phyloP scores from a whole-genome alignment of 2,113 vertebrate genomes.

The Petromus typicus region DNA sequence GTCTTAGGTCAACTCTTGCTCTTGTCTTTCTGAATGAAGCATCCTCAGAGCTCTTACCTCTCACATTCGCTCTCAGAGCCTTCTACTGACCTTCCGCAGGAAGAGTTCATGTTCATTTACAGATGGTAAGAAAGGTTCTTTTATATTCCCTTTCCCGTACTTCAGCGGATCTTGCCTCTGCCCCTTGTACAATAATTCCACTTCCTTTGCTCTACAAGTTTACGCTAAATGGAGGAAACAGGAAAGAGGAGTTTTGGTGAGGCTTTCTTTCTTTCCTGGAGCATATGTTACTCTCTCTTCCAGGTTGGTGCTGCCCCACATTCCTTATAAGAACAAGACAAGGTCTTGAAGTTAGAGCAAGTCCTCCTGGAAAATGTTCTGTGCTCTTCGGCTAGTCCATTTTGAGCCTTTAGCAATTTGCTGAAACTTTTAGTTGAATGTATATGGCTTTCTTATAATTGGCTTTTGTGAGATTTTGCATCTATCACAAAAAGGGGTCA shows the following conservation, averaged over 20 bases:
- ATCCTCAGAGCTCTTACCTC: not conserved
- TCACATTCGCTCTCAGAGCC: not conserved
- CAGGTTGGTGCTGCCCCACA: not conserved
- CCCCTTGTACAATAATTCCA: not conserved
- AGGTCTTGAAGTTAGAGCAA: not conserved
- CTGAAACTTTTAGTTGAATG: not conserved
- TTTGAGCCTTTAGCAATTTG: not conserved
- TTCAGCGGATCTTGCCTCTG: not conserved
- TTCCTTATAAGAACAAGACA: not conserved
- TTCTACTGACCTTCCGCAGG: not conserved
- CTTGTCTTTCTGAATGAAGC: not conserved
- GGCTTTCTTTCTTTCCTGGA: not conserved
- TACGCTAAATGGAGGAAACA: not conserved
- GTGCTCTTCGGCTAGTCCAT: not conserved
- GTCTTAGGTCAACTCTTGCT: not conserved
- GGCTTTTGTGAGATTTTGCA: not conserved
- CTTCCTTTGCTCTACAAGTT: not conserved
- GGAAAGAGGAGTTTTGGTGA: not conserved
- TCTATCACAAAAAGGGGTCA: not conserved
- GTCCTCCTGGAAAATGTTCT: not conserved
- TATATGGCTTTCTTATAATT: not conserved
- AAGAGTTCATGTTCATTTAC: not conserved
- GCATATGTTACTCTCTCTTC: too few species aligned
- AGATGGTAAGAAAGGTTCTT: not conserved
- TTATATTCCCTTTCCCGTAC: not conserved